Percentiles rank a stretch among this genome's conserved stretches.
Conservation (phyloP, 2,888 invertebrate genomes). For the Acanthosepion lycidas region DNA sequence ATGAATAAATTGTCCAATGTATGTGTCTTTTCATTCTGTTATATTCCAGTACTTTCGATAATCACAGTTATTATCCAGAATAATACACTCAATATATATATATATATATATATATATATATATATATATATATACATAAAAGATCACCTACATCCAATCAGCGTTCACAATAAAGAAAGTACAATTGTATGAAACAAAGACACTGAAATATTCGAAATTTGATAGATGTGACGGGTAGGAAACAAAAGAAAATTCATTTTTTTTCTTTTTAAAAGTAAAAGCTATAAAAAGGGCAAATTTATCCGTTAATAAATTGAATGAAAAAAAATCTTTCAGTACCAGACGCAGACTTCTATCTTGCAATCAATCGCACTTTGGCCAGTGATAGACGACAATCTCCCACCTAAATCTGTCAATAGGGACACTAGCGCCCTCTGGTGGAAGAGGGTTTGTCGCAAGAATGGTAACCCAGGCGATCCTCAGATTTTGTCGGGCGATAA, state of each 20-base stretch:
- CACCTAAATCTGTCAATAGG: not conserved
- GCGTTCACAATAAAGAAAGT: not conserved
- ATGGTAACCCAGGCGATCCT: not conserved
- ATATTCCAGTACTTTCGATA: too few relatives aligned
- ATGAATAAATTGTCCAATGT: too few relatives aligned
- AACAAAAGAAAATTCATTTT: not conserved
- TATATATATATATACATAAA: not conserved
- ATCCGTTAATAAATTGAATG: not conserved
- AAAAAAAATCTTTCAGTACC: not conserved
- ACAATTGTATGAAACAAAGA: not conserved
- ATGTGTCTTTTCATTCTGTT: too few relatives aligned
- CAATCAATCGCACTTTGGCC: conserved; percentile 33
- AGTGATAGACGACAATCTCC: conserved; percentile 17
- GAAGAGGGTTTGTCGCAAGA: not conserved
- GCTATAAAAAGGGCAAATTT: not conserved
- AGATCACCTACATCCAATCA: not conserved
- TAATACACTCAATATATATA: too few relatives aligned
- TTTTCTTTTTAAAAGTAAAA: not conserved
- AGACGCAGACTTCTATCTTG: not conserved
- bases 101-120: not conserved
- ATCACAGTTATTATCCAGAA: too few relatives aligned
- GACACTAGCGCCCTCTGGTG: conserved; percentile 8
- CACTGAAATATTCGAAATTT: not conserved
- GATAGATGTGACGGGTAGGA: not conserved
- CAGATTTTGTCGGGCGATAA: not conserved